Evolutionary conservation across 35 echinoderm and acorn worm genomes (phyloP).

Genomic region (Strongylocentrotus purpuratus): DNA sequence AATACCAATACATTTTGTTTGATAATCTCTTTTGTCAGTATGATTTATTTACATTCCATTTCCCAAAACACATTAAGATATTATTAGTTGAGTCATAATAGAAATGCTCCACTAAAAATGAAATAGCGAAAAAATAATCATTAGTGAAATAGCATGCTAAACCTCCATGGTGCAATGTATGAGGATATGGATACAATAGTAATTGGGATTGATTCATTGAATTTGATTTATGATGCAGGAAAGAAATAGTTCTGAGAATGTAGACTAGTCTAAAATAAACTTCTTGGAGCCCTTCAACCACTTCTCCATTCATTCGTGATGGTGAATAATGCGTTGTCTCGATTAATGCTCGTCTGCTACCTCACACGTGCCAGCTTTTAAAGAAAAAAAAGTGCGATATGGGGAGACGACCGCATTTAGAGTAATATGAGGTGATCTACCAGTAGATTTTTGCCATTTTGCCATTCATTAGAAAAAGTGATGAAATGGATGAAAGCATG

Average conservation of each 20-base stretch:
- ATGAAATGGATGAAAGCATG: not conserved
- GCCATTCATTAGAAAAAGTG: slow-evolving; percentile 3
- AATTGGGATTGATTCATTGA: not conserved
- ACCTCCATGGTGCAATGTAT: not conserved
- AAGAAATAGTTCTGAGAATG: not conserved
- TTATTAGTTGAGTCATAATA: not conserved
- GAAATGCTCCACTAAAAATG: not conserved
- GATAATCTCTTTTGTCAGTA: not conserved
- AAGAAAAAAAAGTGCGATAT: not conserved
- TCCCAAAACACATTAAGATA: not conserved
- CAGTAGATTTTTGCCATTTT: slow-evolving; percentile 1
- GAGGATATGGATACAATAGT: not conserved
- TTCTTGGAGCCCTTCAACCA: not conserved
- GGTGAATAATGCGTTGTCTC: not conserved
- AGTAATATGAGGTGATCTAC: not conserved
- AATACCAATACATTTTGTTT: too few relatives aligned
- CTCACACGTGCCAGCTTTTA: not conserved
- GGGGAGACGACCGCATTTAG: not conserved
- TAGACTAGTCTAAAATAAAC: not conserved
- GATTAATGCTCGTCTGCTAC: not conserved
- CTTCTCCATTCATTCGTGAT: not conserved
- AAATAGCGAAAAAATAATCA: not conserved
- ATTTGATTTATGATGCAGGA: not conserved
- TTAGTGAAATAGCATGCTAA: not conserved
- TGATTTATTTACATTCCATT: not conserved